Evolutionary conservation across 2,797 vertebrate genomes (phyloP).

Genomic region (Sphaeramia orbicularis): DNA sequence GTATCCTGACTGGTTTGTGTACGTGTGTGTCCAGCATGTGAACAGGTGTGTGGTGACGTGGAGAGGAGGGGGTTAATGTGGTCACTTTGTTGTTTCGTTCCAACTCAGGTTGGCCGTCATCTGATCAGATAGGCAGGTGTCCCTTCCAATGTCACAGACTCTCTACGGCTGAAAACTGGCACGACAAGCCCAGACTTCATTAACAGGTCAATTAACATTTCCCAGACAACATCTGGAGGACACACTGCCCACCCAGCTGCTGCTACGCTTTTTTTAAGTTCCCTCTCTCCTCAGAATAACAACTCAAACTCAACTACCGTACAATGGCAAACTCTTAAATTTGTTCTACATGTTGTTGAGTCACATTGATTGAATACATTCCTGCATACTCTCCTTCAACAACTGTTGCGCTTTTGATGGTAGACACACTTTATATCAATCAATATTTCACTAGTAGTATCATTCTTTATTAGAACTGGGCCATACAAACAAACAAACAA

Average conservation of each 20-base stretch:
- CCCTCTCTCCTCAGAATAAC: constrained; percentile 29
- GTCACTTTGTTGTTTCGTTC: constrained; percentile 2
- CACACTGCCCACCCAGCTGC: constrained; percentile 50
- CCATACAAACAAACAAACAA: no score
- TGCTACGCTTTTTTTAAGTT: constrained; percentile 39
- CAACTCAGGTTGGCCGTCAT: constrained; percentile 29
- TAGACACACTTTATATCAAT: no score
- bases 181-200: constrained; percentile 61
- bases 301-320: constrained; percentile 24
- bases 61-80: not conserved
- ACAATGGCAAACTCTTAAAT: constrained; percentile 22
- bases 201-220: constrained; percentile 70
- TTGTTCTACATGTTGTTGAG: constrained; percentile 18
- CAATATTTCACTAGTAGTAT: no score
- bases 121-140: constrained; percentile 59
- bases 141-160: constrained; percentile 60
- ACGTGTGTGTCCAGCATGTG: not conserved
- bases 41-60: not conserved
- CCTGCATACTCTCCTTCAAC: not conserved
- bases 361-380: constrained; percentile 28
- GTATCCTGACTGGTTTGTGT: not conserved
- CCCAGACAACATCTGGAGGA: constrained; percentile 74
- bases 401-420: constrained; percentile 1
- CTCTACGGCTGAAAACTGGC: constrained; percentile 38
- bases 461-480: no score